phyloP scores from a whole-genome alignment of 2,888 invertebrate species.

The Cataglyphis livida region DNA sequence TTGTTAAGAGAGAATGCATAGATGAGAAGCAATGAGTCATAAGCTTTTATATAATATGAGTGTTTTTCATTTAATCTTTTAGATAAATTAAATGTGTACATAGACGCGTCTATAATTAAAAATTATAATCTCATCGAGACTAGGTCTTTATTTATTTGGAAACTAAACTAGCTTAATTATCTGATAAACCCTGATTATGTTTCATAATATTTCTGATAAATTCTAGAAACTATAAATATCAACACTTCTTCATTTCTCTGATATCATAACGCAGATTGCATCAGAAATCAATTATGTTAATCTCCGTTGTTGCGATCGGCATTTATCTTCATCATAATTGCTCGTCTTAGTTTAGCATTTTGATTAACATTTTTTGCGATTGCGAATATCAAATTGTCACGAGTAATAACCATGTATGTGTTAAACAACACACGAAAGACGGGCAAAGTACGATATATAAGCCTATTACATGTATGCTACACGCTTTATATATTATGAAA shows the following conservation, averaged over 20 bases:
- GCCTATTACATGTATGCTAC: not conserved
- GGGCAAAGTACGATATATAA: slow-evolving; percentile 11
- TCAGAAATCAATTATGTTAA: not conserved
- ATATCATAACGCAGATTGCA: not conserved
- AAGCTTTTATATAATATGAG: not conserved
- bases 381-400: slow-evolving; percentile 18
- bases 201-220: not conserved
- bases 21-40: not conserved
- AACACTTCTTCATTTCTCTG: not conserved
- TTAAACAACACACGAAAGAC: slow-evolving; percentile 26
- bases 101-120: not conserved
- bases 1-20: not conserved
- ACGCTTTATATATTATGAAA: not conserved
- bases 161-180: not conserved
- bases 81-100: not conserved
- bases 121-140: not conserved
- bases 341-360: slow-evolving; percentile 48
- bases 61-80: not conserved
- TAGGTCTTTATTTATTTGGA: not conserved
- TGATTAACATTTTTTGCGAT: slow-evolving; percentile 62
- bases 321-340: slow-evolving; percentile 3
- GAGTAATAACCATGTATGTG: not conserved
- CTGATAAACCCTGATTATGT: not conserved
- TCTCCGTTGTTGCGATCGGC: not conserved
- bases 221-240: not conserved